A percentile compares a stretch with the other conserved stretches of the same genome.
Conservation (phyloP, 2,888 invertebrate species). For the Clepsis dumicolana region DNA sequence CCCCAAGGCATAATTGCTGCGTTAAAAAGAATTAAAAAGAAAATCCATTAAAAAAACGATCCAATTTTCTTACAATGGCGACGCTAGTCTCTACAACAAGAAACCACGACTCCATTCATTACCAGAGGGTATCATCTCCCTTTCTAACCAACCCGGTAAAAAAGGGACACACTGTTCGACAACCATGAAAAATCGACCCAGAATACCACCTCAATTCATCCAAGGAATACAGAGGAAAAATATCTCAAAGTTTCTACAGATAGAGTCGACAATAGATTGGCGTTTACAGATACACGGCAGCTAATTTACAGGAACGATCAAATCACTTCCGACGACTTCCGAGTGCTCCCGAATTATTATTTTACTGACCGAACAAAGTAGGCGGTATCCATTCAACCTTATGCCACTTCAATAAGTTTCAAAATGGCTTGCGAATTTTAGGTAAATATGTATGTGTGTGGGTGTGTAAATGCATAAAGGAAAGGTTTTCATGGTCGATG, state of each 20-base stretch:
- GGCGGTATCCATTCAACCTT: neutral
- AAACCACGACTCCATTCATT: neutral
- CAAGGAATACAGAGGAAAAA: neutral
- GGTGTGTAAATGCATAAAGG: neutral
- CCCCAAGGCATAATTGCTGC: neutral
- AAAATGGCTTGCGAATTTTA: neutral
- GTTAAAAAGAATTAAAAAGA: constrained; percentile 33
- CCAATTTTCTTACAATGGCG: constrained; percentile 29
- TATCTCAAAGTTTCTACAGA: neutral
- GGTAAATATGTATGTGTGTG: neutral
- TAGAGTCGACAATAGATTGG: neutral
- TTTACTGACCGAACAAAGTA: neutral
- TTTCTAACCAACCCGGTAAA: neutral
- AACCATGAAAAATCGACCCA: neutral
- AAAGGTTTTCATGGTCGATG: constrained; percentile 8
- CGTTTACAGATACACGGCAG: constrained; percentile 13
- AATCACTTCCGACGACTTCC: constrained; percentile 29
- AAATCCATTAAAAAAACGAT: constrained; percentile 37
- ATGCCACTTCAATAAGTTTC: neutral
- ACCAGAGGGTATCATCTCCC: neutral
- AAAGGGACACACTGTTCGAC: neutral
- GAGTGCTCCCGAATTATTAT: constrained; percentile 30
- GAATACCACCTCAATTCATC: neutral
- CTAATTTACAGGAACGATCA: constrained; percentile 30
- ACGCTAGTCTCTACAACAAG: constrained; percentile 29